Conservation (phyloP, 2,797 vertebrate species). For the Acanthopagrus latus region DNA sequence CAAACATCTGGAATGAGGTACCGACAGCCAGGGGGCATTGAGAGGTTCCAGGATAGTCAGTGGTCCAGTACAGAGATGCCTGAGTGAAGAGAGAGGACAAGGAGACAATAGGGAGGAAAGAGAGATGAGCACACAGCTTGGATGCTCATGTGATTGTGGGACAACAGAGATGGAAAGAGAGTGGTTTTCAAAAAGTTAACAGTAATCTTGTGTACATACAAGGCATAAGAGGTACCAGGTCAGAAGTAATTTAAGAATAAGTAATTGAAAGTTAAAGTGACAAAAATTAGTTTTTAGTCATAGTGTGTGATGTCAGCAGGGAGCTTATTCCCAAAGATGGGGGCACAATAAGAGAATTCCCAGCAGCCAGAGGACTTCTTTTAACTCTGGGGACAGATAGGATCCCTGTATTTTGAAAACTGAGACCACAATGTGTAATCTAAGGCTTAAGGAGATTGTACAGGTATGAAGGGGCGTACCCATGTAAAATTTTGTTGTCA, state of each 20-base stretch:
- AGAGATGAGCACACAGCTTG: background rate
- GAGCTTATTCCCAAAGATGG: background rate
- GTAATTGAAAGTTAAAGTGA: background rate
- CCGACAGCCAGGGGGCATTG: background rate
- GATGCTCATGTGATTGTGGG: background rate
- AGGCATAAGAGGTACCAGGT: background rate
- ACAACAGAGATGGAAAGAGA: background rate
- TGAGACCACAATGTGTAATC: background rate
- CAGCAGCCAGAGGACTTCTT: constrained; percentile 1
- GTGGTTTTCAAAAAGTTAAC: background rate
- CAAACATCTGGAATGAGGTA: constrained; percentile 21
- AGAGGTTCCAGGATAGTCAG: background rate
- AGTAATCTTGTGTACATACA: background rate
- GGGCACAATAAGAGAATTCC: background rate
- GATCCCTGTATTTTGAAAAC: background rate
- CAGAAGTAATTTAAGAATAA: background rate
- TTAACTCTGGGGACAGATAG: background rate
- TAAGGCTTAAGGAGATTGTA: constrained; percentile 6
- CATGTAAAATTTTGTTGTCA: background rate
- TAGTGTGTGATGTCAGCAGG: background rate
- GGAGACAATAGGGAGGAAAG: background rate
- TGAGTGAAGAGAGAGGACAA: background rate
- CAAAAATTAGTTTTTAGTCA: background rate
- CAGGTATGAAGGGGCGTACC: background rate
- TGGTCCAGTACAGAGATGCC: background rate